phyloP scores from a whole-genome alignment of 2,797 vertebrate genomes.

The Steatocranus sp. region DNA sequence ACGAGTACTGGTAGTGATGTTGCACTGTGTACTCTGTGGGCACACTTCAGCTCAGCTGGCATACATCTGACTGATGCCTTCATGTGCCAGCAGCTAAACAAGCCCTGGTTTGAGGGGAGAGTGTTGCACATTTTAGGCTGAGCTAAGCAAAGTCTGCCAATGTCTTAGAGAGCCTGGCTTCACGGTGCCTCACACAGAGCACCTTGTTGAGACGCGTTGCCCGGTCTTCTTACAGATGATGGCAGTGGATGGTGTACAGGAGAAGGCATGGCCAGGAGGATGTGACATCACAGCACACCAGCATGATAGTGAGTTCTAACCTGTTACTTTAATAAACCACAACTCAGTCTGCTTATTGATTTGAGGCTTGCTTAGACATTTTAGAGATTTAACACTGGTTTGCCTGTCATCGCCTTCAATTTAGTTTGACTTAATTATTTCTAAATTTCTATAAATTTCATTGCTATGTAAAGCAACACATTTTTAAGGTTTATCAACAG shows the following conservation, averaged over 20 bases:
- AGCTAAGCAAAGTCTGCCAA: slow-evolving; percentile 58
- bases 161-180: slow-evolving; percentile 61
- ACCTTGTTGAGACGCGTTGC: slow-evolving; percentile 31
- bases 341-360: neutral
- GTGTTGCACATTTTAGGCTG: slow-evolving; percentile 46
- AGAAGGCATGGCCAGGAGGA: slow-evolving; percentile 1
- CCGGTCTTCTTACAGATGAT: slow-evolving; percentile 29
- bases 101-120: slow-evolving; percentile 60
- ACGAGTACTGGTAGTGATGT: slow-evolving; percentile 40
- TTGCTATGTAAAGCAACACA: neutral
- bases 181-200: slow-evolving; percentile 34
- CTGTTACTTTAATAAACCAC: neutral
- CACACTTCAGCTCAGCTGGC: slow-evolving; percentile 65
- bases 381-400: neutral
- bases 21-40: slow-evolving; percentile 59
- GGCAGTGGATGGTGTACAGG: neutral
- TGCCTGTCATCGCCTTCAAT: neutral
- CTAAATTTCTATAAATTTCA: neutral
- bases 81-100: slow-evolving; percentile 68
- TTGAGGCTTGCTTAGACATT: neutral
- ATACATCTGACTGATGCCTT: slow-evolving; percentile 50
- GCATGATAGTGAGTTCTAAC: neutral
- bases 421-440: neutral
- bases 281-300: slow-evolving; percentile 21
- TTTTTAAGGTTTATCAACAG: neutral